phyloP scores from a whole-genome alignment of 2,888 invertebrate species.

The Andrena flavipes region DNA sequence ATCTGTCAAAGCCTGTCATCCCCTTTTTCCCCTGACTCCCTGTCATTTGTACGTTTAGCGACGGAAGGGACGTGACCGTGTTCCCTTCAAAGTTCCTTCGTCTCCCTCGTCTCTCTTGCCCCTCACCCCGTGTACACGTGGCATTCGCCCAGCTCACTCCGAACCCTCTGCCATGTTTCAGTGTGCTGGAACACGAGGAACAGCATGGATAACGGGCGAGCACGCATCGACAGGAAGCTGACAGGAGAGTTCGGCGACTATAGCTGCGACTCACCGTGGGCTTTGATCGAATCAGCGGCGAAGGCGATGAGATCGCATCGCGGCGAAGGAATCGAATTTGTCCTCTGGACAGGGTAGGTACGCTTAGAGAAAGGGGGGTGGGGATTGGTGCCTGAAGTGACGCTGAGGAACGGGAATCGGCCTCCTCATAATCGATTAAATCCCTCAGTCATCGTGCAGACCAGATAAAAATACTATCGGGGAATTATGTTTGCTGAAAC shows the following conservation, averaged over 20 bases:
- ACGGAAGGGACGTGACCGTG: slow-evolving; percentile 35
- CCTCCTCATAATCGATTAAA: slow-evolving; percentile 15
- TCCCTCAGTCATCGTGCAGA: slow-evolving; percentile 18
- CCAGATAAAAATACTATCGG: slow-evolving; percentile 41
- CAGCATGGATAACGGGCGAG: slow-evolving; percentile 82
- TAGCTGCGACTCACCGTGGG: slow-evolving; percentile 95
- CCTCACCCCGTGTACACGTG: not conserved
- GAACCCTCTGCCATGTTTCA: slow-evolving; percentile 62
- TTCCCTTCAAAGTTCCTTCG: not conserved
- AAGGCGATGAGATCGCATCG: slow-evolving; percentile 94
- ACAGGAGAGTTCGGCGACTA: slow-evolving; percentile 92
- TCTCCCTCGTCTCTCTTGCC: slow-evolving; percentile 6
- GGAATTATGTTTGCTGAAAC: slow-evolving; percentile 44
- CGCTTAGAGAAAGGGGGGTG: not conserved
- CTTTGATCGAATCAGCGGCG: slow-evolving; percentile 94
- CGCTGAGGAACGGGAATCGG: not conserved
- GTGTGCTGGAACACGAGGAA: slow-evolving; percentile 88
- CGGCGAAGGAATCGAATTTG: slow-evolving; percentile 95
- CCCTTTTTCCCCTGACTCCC: slow-evolving; percentile 26
- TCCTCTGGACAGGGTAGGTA: slow-evolving; percentile 95
- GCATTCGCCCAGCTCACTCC: not conserved
- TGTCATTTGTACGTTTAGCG: slow-evolving; percentile 64
- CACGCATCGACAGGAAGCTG: slow-evolving; percentile 86
- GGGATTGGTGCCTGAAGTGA: not conserved
- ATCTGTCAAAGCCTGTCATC: not conserved